These are phyloP conservation scores for Eumerus sabulonum DNA, from an alignment of 2,888 invertebrate genomes.

Conservation along the genomic window DNA sequence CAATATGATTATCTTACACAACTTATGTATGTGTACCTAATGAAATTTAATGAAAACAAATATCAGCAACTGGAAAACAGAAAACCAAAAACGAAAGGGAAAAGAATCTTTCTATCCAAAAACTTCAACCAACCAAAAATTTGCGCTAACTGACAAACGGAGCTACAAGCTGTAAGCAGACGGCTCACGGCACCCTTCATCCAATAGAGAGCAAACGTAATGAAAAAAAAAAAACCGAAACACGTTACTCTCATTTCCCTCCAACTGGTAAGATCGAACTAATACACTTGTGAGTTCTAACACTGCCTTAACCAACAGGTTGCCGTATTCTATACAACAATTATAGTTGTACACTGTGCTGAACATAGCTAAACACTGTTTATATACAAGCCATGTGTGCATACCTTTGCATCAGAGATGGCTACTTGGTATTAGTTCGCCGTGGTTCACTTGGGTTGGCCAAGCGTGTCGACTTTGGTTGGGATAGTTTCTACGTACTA, in stretches of 20 bases:
- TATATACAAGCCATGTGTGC: background rate
- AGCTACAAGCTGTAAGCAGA: slow-evolving; percentile 16
- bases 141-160: slow-evolving; percentile 44
- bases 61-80: slow-evolving; percentile 9
- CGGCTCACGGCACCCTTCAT: slow-evolving; percentile 24
- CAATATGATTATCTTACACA: no score
- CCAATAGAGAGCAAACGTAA: slow-evolving; percentile 53
- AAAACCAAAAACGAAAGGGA: slow-evolving; percentile 1
- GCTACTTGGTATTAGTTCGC: slow-evolving; percentile 5
- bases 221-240: slow-evolving; percentile 17
- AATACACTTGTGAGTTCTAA: slow-evolving; percentile 9
- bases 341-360: no score
- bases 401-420: background rate
- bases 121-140: slow-evolving; percentile 64
- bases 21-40: no score
- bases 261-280: background rate
- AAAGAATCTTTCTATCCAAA: slow-evolving; percentile 32
- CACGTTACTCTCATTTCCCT: background rate
- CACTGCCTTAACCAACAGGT: slow-evolving; percentile 16
- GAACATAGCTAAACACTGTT: slow-evolving; percentile 26
- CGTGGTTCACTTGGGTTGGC: slow-evolving; percentile 61
- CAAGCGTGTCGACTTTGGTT: slow-evolving; percentile 67
- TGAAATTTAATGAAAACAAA: no score
- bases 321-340: no score
- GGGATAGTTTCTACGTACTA: slow-evolving; percentile 59